These are phyloP conservation scores for Eubasilissa splendida DNA, from an alignment of 2,888 invertebrate species.

Conservation along the genomic window DNA sequence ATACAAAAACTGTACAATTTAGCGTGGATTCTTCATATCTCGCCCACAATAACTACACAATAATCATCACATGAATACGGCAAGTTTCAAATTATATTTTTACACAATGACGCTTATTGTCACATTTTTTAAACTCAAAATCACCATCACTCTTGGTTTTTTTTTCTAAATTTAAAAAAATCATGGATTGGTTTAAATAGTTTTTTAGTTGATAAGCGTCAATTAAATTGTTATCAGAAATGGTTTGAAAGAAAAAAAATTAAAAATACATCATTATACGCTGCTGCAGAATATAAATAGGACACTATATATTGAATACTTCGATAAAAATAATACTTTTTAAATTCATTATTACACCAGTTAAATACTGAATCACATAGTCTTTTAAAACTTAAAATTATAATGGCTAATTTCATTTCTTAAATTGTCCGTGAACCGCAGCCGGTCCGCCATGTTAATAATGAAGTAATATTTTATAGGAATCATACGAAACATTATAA, in stretches of 20 bases:
- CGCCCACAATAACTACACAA: constrained; percentile 25
- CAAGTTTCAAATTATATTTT: constrained; percentile 12
- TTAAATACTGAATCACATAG: constrained; percentile 30
- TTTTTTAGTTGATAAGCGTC: constrained; percentile 1
- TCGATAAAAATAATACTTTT: constrained; percentile 28
- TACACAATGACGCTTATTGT: constrained; percentile 20
- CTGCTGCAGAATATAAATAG: constrained; percentile 15
- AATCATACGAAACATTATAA: constrained; percentile 29
- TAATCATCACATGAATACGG: constrained; percentile 28
- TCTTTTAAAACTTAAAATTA: constrained; percentile 35
- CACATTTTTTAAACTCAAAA: constrained; percentile 10
- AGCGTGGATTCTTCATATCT: background rate
- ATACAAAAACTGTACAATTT: constrained; percentile 28
- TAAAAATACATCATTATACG: constrained; percentile 6
- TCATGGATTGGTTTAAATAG: too few relatives aligned
- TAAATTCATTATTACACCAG: background rate
- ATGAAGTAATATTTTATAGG: constrained; percentile 18
- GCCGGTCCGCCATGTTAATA: background rate
- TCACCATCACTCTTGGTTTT: constrained; percentile 4
- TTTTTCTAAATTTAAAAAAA: too few relatives aligned
- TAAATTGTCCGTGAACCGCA: constrained; percentile 5
- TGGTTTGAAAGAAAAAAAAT: background rate
- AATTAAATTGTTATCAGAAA: constrained; percentile 13
- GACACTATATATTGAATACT: constrained; percentile 25
- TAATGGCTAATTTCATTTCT: constrained; percentile 33